Evolutionary conservation across 2,113 vertebrate species (phyloP).

Genomic region (Nyctereutes procyonoides): DNA sequence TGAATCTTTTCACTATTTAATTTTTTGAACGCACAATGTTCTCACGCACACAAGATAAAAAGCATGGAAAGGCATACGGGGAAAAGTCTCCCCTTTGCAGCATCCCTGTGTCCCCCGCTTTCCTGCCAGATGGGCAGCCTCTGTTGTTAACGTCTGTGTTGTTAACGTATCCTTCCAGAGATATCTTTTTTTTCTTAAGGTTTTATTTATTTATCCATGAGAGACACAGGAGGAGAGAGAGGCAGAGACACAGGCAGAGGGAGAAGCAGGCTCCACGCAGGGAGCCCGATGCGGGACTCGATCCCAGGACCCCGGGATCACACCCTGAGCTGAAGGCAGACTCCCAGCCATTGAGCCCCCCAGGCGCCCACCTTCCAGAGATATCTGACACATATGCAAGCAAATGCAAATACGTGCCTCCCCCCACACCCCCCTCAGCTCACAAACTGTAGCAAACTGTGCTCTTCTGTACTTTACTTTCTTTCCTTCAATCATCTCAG

Average conservation of each 20-base stretch:
- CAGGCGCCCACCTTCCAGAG: neutral
- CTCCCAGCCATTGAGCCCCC: too few relatives aligned
- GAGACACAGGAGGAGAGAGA: too few relatives aligned
- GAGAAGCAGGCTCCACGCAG: too few relatives aligned
- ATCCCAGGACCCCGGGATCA: too few relatives aligned
- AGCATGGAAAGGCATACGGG: neutral
- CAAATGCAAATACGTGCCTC: neutral
- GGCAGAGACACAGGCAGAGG: too few relatives aligned
- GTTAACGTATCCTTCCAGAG: neutral
- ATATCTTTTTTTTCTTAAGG: neutral
- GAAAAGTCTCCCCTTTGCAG: neutral
- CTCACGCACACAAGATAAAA: neutral
- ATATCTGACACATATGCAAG: neutral
- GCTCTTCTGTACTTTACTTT: neutral
- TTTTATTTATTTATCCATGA: too few relatives aligned
- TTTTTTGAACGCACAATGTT: neutral
- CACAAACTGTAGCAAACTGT: neutral
- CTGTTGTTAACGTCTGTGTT: too few relatives aligned
- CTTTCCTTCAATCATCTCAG: too few relatives aligned
- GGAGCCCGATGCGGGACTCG: too few relatives aligned
- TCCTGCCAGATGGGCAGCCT: neutral
- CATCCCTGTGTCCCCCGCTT: neutral
- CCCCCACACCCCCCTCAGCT: fast-evolving
- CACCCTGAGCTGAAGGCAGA: too few relatives aligned
- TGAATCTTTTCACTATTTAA: neutral